These are phyloP conservation scores for Drosophila virilis DNA, from an alignment of 1,140 invertebrate genomes.

Conservation along the genomic window DNA sequence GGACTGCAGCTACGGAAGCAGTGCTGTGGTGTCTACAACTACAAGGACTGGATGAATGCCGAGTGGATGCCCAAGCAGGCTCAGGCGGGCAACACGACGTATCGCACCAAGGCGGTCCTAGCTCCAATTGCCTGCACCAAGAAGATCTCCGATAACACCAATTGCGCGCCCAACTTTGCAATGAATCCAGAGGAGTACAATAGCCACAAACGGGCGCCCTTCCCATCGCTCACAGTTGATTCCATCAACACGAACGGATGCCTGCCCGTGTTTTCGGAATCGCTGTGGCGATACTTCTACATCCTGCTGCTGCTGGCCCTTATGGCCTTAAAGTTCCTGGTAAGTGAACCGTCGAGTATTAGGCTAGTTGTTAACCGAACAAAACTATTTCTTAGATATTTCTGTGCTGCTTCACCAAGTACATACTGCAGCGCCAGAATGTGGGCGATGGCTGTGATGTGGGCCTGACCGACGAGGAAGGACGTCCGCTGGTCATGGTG, in stretches of 20 bases:
- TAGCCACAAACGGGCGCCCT: slow-evolving; percentile 5
- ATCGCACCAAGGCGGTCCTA: slow-evolving; percentile 22
- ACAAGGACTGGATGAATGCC: slow-evolving; percentile 78
- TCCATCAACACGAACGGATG: slow-evolving; percentile 67
- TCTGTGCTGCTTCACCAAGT: slow-evolving; percentile 70
- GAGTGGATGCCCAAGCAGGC: slow-evolving; percentile 69
- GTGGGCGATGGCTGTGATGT: slow-evolving; percentile 46
- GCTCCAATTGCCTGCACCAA: slow-evolving; percentile 76
- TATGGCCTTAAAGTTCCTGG: slow-evolving; percentile 63
- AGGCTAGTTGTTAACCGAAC: neutral
- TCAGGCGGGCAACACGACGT: slow-evolving; percentile 1
- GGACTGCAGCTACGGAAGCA: slow-evolving; percentile 66
- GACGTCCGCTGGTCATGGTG: slow-evolving; percentile 66
- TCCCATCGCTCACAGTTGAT: slow-evolving; percentile 53
- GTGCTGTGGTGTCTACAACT: slow-evolving; percentile 74
- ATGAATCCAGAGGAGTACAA: slow-evolving; percentile 9
- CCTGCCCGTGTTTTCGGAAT: slow-evolving; percentile 41
- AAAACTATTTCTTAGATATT: slow-evolving; percentile 42
- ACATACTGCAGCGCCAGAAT: slow-evolving; percentile 59
- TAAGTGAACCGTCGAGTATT: slow-evolving; percentile 27
- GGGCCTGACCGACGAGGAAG: slow-evolving; percentile 63
- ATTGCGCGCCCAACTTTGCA: slow-evolving; percentile 33
- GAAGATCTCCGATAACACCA: slow-evolving; percentile 1
- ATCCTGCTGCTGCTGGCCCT: slow-evolving; percentile 52
- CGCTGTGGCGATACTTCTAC: slow-evolving; percentile 56